Percentiles rank a stretch among this genome's conserved stretches.
Conservation (phyloP, 2,888 invertebrate genomes). For the Timema podura region DNA sequence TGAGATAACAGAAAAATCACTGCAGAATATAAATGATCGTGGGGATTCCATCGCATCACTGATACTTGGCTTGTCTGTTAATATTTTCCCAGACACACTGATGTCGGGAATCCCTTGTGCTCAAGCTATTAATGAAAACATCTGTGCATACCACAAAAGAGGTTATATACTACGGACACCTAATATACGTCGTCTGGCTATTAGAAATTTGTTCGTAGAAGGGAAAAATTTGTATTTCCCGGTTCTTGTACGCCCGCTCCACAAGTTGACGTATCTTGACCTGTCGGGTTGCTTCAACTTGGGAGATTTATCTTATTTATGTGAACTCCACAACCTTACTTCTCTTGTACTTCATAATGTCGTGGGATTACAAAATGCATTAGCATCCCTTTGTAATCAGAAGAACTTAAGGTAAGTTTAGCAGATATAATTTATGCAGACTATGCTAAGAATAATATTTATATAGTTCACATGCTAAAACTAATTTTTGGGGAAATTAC, state of each 20-base stretch:
- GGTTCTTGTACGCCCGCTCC: constrained; percentile 56
- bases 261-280: constrained; percentile 64
- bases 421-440: neutral
- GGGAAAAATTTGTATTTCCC: constrained; percentile 42
- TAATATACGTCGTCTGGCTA: constrained; percentile 54
- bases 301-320: constrained; percentile 63
- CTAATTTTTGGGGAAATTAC: too few species aligned
- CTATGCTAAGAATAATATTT: too few species aligned
- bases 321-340: constrained; percentile 61
- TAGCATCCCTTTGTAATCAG: constrained; percentile 46
- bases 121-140: constrained; percentile 23
- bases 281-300: constrained; percentile 62
- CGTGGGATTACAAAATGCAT: constrained; percentile 54
- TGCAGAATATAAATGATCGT: constrained; percentile 64
- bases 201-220: constrained; percentile 29
- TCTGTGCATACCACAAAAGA: constrained; percentile 41
- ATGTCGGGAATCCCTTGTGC: constrained; percentile 33
- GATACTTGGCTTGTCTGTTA: constrained; percentile 64
- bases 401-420: constrained; percentile 48
- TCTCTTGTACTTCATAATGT: constrained; percentile 81
- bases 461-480: too few species aligned
- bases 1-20: constrained; percentile 58
- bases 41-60: constrained; percentile 66
- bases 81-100: constrained; percentile 52
- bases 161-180: constrained; percentile 57